Evolutionary conservation across 1,140 invertebrate genomes (phyloP).

Genomic region (Drosophila sturtevanti): DNA sequence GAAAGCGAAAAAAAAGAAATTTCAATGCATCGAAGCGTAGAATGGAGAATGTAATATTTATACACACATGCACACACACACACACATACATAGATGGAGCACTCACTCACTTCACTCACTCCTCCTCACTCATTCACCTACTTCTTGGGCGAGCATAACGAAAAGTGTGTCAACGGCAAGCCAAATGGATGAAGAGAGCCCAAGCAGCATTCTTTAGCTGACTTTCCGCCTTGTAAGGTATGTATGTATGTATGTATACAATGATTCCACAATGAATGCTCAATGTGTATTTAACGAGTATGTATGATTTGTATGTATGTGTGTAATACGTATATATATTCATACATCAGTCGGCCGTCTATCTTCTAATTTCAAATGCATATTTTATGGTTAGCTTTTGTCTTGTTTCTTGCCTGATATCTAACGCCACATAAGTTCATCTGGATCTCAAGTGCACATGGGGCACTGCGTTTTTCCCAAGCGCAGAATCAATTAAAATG

Average conservation of each 20-base stretch:
- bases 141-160: slow-evolving; percentile 47
- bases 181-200: slow-evolving; percentile 38
- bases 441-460: slow-evolving; percentile 75
- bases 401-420: slow-evolving; percentile 41
- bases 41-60: slow-evolving; percentile 62
- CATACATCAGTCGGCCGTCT: not conserved
- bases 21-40: slow-evolving; percentile 76
- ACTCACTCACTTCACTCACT: slow-evolving; percentile 52
- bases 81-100: slow-evolving; percentile 14
- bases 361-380: slow-evolving; percentile 51
- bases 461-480: slow-evolving; percentile 64
- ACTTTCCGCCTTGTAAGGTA: slow-evolving; percentile 48
- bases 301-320: not conserved
- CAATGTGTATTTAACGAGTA: not conserved
- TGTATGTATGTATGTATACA: not conserved
- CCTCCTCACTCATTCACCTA: slow-evolving; percentile 60
- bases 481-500: slow-evolving; percentile 71
- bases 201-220: slow-evolving; percentile 54
- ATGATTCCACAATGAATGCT: not conserved
- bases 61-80: slow-evolving; percentile 15
- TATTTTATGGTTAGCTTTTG: slow-evolving; percentile 43
- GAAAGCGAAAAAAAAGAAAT: slow-evolving; percentile 80
- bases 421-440: slow-evolving; percentile 72
- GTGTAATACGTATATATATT: not conserved
- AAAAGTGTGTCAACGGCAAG: slow-evolving; percentile 63